Percentiles rank a stretch among this genome's conserved stretches.
Conservation (phyloP, 2,888 invertebrate species). For the Lymantria dispar region DNA sequence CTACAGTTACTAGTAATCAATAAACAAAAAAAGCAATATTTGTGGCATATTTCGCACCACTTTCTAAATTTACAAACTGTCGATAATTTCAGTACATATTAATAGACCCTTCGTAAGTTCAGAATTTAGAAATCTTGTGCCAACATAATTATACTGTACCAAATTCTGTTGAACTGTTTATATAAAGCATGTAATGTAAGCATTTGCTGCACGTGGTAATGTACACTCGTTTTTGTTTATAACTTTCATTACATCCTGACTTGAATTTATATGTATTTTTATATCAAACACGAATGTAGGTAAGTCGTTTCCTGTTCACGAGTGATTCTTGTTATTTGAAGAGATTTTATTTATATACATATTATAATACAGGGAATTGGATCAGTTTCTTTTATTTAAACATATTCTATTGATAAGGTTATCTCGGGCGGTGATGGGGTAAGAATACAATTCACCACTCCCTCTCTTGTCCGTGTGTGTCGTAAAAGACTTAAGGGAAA, state of each 20-base stretch:
- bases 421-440: no score
- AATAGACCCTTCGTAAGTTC: constrained; percentile 18
- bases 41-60: constrained; percentile 1
- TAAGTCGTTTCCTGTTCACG: constrained; percentile 2
- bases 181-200: constrained; percentile 6
- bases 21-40: no score
- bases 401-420: no score
- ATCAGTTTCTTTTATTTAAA: no score
- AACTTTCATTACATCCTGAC: constrained; percentile 23
- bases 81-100: constrained; percentile 17
- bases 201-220: constrained; percentile 15
- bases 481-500: no score
- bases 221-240: constrained; percentile 25
- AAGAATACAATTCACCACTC: no score
- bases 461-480: no score
- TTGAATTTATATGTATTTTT: constrained; percentile 3
- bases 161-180: constrained; percentile 2
- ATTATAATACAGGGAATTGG: no score
- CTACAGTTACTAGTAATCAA: no score
- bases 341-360: no score
- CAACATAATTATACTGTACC: neutral
- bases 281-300: constrained; percentile 6
- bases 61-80: constrained; percentile 15
- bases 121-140: neutral
- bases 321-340: no score